phyloP scores from a whole-genome alignment of 2,113 vertebrate species.

The Oreocharis arfaki region DNA sequence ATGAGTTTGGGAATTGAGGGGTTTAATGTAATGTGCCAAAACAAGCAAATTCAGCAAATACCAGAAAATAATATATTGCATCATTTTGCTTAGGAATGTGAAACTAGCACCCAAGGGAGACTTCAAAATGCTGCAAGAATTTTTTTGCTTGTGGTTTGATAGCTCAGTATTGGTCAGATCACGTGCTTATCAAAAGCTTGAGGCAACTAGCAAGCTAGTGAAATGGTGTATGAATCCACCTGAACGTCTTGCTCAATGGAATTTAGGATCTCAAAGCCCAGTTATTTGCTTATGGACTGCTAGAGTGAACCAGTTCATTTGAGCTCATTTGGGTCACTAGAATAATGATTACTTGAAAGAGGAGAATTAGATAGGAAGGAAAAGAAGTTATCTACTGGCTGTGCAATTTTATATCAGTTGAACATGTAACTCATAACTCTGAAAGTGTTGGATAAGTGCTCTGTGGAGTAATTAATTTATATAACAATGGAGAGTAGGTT shows the following conservation, averaged over 20 bases:
- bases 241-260: neutral
- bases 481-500: neutral
- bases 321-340: neutral
- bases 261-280: neutral
- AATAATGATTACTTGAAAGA: neutral
- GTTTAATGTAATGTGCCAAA: neutral
- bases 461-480: neutral
- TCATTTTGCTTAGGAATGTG: neutral
- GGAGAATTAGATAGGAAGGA: neutral
- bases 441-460: neutral
- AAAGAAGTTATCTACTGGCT: neutral
- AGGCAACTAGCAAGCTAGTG: neutral
- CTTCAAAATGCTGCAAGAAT: neutral
- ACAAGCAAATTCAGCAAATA: neutral
- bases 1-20: neutral
- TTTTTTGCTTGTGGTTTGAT: neutral
- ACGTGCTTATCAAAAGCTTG: neutral
- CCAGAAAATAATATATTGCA: neutral
- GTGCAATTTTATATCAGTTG: neutral
- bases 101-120: neutral
- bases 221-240: neutral
- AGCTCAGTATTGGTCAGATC: neutral
- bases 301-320: neutral
- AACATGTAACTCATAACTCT: neutral
- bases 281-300: neutral